Evolutionary conservation across 2,888 invertebrate genomes (phyloP), one percentile per base, ranked within the genome.

Genomic region (Nomada flava): DNA sequence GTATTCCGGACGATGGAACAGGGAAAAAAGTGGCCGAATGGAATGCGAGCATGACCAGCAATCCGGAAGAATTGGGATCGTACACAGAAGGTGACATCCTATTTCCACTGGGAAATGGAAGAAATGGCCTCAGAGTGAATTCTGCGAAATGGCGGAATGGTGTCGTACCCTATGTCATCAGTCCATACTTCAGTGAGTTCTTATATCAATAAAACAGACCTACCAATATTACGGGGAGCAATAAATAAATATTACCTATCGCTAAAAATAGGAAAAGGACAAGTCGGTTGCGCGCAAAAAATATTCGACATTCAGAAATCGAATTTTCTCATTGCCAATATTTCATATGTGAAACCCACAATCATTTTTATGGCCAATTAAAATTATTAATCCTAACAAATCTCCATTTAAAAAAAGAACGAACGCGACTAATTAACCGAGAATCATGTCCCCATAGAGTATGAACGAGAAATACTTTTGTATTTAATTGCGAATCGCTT

Each of bases 11-110:
- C 74, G 91, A 90, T 64, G 83, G 88, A 83, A 89, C 94, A 93
- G 96, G 96, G 0, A 93, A 94, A 44, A 94, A 94, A 10, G 92
- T 96, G 1, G 94, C 95, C 0, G 90, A 93, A 13, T 96, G 96
- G 96, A 94, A 94, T 20, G 95, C 95, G 74, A 93, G 94, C 0
- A 95, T 95, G 0, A 94, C 94, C 0, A 94, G 95, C 79, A 97
- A 97, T 92, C 97, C 97, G 0, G 97, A 97, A 91, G 97, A 97
- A 91, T 93, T 96, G 91, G 97, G 97, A 0, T 95, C 95, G 67
- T 97, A 97, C 89, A 95, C 95, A 0, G 96, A 97, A 91, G 97
- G 97, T 9, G 97, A 98, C 89, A 97, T 97, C 76, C 93, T 97
- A 42, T 95, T 97, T 87, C 96, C 96, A 0, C 86, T 87, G 36